phyloP scores from a whole-genome alignment of 64 coral and sea anemone species.

The Trachythela sp. region DNA sequence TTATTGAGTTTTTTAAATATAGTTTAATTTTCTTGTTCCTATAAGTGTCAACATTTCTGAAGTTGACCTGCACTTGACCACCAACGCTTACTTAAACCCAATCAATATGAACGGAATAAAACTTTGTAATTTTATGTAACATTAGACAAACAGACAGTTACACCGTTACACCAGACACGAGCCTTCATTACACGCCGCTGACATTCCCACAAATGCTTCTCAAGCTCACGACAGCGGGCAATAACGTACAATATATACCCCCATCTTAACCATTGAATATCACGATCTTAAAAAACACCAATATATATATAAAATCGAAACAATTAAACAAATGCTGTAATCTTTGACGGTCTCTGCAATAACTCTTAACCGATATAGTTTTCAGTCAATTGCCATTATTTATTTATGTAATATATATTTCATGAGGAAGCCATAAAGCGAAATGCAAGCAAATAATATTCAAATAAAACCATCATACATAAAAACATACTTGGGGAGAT shows the following conservation, averaged over 20 bases:
- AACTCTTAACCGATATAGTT: background rate
- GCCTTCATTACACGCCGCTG: background rate
- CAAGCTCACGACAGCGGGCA: background rate
- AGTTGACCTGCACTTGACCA: too few species aligned
- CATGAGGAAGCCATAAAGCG: background rate
- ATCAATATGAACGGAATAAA: too few species aligned
- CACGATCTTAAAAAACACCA: background rate
- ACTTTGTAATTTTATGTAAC: too few species aligned
- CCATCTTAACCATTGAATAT: background rate
- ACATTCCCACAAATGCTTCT: background rate
- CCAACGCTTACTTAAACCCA: too few species aligned
- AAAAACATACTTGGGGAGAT: background rate
- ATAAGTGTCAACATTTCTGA: too few species aligned
- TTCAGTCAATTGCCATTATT: background rate
- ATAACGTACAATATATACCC: background rate
- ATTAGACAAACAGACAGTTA: background rate
- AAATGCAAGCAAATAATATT: background rate
- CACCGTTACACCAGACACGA: background rate
- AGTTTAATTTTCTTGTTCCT: too few species aligned
- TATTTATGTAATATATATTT: conserved; percentile 1
- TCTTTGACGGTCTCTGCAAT: background rate
- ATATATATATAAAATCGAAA: background rate
- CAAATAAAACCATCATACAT: background rate
- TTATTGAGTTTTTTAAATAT: too few species aligned
- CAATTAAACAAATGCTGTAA: background rate